Conservation (phyloP, 2,888 invertebrate genomes). For the Epinotia ramella region DNA sequence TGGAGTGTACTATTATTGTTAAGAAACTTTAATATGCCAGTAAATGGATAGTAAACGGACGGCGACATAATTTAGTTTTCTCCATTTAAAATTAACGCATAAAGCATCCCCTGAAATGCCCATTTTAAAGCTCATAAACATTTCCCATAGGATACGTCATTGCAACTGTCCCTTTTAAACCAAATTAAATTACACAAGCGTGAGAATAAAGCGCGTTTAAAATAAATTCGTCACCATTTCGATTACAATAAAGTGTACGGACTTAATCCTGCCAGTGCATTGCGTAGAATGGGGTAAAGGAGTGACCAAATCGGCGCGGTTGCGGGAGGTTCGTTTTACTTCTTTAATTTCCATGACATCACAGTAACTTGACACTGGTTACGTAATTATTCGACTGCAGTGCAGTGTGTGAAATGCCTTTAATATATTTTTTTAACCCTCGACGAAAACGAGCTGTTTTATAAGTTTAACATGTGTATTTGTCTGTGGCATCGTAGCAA, state of each 20-base stretch:
- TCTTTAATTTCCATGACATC: too few species aligned
- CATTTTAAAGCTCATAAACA: constrained; percentile 23
- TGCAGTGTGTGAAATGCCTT: too few species aligned
- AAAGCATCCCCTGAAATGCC: neutral
- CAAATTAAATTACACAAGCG: constrained; percentile 48
- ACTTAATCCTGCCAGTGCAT: constrained; percentile 51
- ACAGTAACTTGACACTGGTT: too few species aligned
- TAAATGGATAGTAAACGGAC: constrained; percentile 11
- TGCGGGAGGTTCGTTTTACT: too few species aligned
- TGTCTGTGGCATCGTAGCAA: too few species aligned
- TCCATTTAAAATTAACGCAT: constrained; percentile 14
- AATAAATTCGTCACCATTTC: constrained; percentile 52
- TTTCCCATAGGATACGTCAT: constrained; percentile 5
- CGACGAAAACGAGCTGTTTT: too few species aligned
- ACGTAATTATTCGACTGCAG: too few species aligned
- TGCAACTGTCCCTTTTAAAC: constrained; percentile 47
- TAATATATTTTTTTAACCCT: too few species aligned
- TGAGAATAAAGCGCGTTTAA: constrained; percentile 52
- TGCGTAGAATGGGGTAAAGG: constrained; percentile 23
- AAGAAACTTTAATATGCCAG: neutral
- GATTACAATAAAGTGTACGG: constrained; percentile 54
- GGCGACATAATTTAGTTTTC: constrained; percentile 8
- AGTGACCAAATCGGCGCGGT: neutral
- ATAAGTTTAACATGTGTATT: too few species aligned
- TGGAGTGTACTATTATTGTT: neutral